Base-by-base conservation (phyloP, 2,797 vertebrate genomes). In the Aphelocoma californica region DNA sequence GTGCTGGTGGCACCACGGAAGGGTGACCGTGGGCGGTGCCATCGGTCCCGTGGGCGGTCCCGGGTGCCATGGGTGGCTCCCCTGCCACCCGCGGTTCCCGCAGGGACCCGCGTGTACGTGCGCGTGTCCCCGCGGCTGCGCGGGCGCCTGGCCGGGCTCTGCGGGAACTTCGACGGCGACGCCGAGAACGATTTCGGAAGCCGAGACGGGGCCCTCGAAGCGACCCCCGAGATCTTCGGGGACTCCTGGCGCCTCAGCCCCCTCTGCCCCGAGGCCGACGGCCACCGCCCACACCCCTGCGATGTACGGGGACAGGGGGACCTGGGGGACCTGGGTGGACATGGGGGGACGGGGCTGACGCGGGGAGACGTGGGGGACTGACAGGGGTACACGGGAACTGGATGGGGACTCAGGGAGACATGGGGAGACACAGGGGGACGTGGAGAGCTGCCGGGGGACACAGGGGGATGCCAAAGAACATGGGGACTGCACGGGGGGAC, bases 171-270 rank as follows among this genome's bases (percentile, higher is more conserved):
- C 28, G 99, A 99, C 2, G 98, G 98, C 0, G 98, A 99, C 38
- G 95, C 98, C 0, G 98, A 98, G 86, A 99, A 99, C 1, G 99
- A 99, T 93, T 99, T 99, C 62, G 97, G 95, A 54, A 99, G 98
- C 11, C 98, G 97, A 19, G 99, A 99, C 86, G 99, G 99, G 17
- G 98, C 98, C 12, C 93, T 98, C 32, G 99, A 99, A 82, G 98
- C 99, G 12, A 99, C 98, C 0, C 88, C 99, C 0, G 98, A 98
- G 83, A 97, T 99, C 86, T 99, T 99, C 6, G 99, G 98, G 56
- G 99, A 99, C 97, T 99, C 99, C 61, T 99, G 99, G 99, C 98
- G 98, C 61, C 97, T 99, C 97, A 99, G 98, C 86, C 98, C 98
- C 2, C 98, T 99, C 45, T 99, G 99, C 75, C 99, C 99, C 0